A percentile compares a stretch with the other conserved stretches of the same genome.
Evolutionary conservation across 1,140 invertebrate species (phyloP).

Genomic region (Formica selysi): DNA sequence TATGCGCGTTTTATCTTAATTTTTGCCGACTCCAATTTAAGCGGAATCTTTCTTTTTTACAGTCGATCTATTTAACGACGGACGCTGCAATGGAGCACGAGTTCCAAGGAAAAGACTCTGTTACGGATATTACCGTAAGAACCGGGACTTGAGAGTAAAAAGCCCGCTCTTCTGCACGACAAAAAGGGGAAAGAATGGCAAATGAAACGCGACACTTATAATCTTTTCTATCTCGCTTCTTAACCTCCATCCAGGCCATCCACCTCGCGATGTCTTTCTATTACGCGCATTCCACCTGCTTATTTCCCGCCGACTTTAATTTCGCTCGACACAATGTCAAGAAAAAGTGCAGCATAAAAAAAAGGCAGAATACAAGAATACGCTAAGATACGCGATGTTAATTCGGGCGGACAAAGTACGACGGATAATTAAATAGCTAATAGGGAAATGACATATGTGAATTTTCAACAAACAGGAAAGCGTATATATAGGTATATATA

Average conservation of each 20-base stretch:
- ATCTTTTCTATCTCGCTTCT: slow-evolving; percentile 71
- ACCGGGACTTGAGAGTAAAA: slow-evolving; percentile 70
- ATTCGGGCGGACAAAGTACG: slow-evolving; percentile 23
- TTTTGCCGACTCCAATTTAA: slow-evolving; percentile 73
- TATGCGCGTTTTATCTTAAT: slow-evolving; percentile 55
- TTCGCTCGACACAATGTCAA: slow-evolving; percentile 22
- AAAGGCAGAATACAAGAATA: slow-evolving; percentile 25
- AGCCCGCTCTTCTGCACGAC: slow-evolving; percentile 48
- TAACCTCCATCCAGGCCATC: slow-evolving; percentile 3
- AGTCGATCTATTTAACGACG: slow-evolving; percentile 77
- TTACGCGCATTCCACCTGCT: slow-evolving; percentile 42
- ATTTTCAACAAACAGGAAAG: slow-evolving; percentile 63
- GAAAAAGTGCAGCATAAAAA: not conserved
- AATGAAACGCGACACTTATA: slow-evolving; percentile 80
- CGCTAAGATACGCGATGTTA: slow-evolving; percentile 56
- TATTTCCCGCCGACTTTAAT: slow-evolving; percentile 56
- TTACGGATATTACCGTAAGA: slow-evolving; percentile 76
- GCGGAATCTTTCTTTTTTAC: slow-evolving; percentile 69
- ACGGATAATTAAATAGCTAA: slow-evolving; percentile 48
- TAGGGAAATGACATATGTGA: slow-evolving; percentile 50
- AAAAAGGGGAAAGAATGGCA: slow-evolving; percentile 64
- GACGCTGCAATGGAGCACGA: slow-evolving; percentile 30
- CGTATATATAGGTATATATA: slow-evolving; percentile 1
- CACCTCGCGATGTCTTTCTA: slow-evolving; percentile 59
- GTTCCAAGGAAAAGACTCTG: slow-evolving; percentile 63